Evolutionary conservation across 2,113 vertebrate genomes (phyloP).

Genomic region (Lontra canadensis): DNA sequence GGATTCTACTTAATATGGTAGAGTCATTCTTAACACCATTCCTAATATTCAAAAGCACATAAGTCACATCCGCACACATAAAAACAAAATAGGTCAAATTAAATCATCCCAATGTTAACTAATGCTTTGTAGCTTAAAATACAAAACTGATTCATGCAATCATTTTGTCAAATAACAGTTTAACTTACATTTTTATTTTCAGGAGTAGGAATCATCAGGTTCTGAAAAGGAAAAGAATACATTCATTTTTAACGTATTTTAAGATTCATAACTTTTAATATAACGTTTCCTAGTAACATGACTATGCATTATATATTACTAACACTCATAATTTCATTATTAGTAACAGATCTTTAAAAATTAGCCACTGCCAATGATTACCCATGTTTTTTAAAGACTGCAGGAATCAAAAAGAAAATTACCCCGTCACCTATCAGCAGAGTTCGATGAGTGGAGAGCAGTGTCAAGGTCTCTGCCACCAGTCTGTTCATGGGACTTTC

Average conservation of each 20-base stretch:
- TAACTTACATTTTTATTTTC: conserved; percentile 80
- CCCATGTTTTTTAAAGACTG: not conserved
- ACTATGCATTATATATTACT: not conserved
- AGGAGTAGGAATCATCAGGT: conserved; percentile 80
- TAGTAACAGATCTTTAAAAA: not conserved
- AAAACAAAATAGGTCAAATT: not conserved
- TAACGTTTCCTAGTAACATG: not conserved
- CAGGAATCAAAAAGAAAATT: conserved; percentile 44
- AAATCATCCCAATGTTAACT: not conserved
- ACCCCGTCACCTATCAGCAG: conserved; percentile 68
- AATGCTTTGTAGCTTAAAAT: not conserved
- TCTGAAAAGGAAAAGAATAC: conserved; percentile 79
- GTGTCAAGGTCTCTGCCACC: conserved; percentile 72
- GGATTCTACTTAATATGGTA: not conserved
- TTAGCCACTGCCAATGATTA: not conserved
- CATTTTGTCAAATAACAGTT: not conserved
- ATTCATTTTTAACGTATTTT: conserved; percentile 47
- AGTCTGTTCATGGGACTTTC: not conserved
- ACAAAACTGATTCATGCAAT: not conserved
- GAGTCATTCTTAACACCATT: not conserved
- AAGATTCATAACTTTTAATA: not conserved
- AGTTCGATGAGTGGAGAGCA: conserved; percentile 44
- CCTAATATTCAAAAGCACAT: not conserved
- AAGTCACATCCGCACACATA: not conserved
- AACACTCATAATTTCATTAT: not conserved